These are phyloP conservation scores for Linepithema humile DNA, from an alignment of 1,140 invertebrate species.

Conservation along the genomic window DNA sequence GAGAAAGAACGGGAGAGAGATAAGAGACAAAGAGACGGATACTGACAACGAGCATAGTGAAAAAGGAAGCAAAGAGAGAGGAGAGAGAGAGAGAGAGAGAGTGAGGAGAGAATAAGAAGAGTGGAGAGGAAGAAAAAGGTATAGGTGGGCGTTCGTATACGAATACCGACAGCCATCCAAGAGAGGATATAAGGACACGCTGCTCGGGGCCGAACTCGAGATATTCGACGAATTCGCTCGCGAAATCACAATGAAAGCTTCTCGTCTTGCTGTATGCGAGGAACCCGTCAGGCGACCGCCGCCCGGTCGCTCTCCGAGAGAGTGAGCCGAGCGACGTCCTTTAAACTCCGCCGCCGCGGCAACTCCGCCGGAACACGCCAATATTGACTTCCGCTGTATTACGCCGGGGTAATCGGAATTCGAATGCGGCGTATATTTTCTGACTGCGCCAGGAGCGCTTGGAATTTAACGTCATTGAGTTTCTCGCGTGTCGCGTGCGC, in stretches of 20 bases:
- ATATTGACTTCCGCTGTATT: slow-evolving; percentile 59
- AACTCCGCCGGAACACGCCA: slow-evolving; percentile 51
- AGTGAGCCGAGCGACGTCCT: slow-evolving; percentile 41
- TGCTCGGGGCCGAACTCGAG: slow-evolving; percentile 51
- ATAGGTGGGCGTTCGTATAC: slow-evolving; percentile 58
- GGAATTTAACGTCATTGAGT: slow-evolving; percentile 34
- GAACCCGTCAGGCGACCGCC: neutral
- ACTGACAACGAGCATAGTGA: slow-evolving; percentile 63
- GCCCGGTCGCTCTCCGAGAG: neutral
- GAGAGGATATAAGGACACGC: slow-evolving; percentile 45
- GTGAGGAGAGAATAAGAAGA: neutral
- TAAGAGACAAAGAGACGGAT: slow-evolving; percentile 64
- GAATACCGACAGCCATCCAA: slow-evolving; percentile 61
- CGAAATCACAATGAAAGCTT: slow-evolving; percentile 43
- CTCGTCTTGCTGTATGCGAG: slow-evolving; percentile 8
- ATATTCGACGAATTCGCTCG: slow-evolving; percentile 64
- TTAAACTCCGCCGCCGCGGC: slow-evolving; percentile 42
- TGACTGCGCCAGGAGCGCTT: slow-evolving; percentile 15
- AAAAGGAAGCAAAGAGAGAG: neutral
- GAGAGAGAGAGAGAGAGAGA: neutral
- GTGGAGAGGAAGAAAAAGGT: slow-evolving; percentile 26
- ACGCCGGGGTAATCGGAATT: slow-evolving; percentile 50
- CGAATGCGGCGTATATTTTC: slow-evolving; percentile 46
- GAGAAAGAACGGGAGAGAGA: slow-evolving; percentile 39
- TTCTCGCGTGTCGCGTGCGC: neutral